phyloP scores from a whole-genome alignment of 2,888 invertebrate genomes.

The Gymnoscelis rufifasciata region DNA sequence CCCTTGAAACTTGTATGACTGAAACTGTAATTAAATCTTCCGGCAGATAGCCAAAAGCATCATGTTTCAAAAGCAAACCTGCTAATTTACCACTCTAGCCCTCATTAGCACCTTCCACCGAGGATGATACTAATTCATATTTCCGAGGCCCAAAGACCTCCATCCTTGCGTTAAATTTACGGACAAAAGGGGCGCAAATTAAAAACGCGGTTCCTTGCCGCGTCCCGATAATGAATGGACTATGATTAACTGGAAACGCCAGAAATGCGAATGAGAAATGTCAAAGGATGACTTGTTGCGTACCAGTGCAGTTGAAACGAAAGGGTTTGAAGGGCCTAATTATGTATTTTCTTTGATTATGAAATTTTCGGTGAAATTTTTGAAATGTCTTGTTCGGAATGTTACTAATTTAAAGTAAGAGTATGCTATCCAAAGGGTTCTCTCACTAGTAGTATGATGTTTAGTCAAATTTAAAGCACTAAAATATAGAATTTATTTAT shows the following conservation, averaged over 20 bases:
- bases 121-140: slow-evolving; percentile 68
- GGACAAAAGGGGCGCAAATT: slow-evolving; percentile 68
- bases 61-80: slow-evolving; percentile 14
- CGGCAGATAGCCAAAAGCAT: no score
- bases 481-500: no score
- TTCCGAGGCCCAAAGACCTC: slow-evolving; percentile 54
- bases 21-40: no score
- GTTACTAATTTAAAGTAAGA: no score
- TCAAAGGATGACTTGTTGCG: slow-evolving; percentile 9
- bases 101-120: slow-evolving; percentile 54
- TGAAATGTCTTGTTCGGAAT: no score
- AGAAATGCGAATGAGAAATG: slow-evolving; percentile 9
- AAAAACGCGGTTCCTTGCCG: slow-evolving; percentile 61
- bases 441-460: no score
- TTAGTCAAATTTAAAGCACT: no score
- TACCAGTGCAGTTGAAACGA: background rate
- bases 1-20: no score
- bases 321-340: slow-evolving; percentile 5
- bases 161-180: slow-evolving; percentile 63
- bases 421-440: no score
- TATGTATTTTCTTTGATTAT: background rate
- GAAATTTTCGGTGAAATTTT: no score
- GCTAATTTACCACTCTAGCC: slow-evolving; percentile 37
- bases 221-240: slow-evolving; percentile 49
- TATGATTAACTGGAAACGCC: slow-evolving; percentile 41